These are phyloP conservation scores for Polypedilum pembai DNA, from an alignment of 1,140 invertebrate genomes.

Conservation along the genomic window DNA sequence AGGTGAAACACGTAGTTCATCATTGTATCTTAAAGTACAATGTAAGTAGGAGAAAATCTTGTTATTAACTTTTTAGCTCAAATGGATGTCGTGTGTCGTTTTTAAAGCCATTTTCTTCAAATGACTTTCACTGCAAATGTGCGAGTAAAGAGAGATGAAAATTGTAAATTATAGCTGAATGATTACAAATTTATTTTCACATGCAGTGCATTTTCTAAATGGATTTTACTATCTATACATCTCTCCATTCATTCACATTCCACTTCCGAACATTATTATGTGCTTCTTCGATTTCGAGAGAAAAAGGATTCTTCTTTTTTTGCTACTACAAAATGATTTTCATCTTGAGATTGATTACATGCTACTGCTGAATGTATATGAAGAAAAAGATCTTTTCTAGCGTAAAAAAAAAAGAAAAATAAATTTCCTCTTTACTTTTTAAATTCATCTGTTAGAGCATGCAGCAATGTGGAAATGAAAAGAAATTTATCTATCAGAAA, in stretches of 20 bases:
- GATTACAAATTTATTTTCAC: conserved; percentile 16
- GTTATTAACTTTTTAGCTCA: conserved; percentile 10
- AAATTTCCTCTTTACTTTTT: no score
- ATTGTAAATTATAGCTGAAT: neutral
- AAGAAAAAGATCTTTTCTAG: neutral
- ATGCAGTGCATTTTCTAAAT: conserved; percentile 6
- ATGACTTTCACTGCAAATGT: no score
- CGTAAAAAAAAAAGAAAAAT: neutral
- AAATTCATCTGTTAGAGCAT: no score
- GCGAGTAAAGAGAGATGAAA: neutral
- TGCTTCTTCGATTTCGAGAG: conserved; percentile 7
- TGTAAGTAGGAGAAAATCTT: no score
- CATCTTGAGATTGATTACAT: conserved; percentile 11
- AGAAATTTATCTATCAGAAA: neutral
- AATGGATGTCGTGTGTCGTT: neutral
- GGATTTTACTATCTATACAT: neutral
- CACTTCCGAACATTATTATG: neutral
- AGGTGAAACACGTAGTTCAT: conserved; percentile 56
- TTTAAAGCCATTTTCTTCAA: neutral
- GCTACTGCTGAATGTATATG: neutral
- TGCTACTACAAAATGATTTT: neutral
- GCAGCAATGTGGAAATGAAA: neutral
- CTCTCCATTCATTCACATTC: neutral
- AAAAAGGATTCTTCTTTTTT: conserved; percentile 4
- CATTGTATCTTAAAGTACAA: conserved; percentile 53